Evolutionary conservation across 2,113 vertebrate genomes (phyloP).

Genomic region (Grammomys dolichurus): DNA sequence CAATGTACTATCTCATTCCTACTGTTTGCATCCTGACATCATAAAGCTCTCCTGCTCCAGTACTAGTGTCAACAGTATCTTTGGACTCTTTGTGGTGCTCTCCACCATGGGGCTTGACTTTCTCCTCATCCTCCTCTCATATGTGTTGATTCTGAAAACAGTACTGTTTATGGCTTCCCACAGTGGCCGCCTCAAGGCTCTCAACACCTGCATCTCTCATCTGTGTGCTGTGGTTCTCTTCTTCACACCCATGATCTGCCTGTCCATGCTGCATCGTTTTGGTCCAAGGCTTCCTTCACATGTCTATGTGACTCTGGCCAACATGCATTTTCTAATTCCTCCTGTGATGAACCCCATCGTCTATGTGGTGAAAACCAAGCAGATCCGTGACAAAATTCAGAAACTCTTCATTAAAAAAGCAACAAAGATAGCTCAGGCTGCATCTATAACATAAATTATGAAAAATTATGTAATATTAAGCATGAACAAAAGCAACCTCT

Average conservation of each 20-base stretch:
- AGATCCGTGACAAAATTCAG: slow-evolving; percentile 64
- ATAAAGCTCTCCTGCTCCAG: slow-evolving; percentile 76
- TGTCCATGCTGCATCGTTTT: slow-evolving; percentile 57
- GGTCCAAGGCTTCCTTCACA: slow-evolving; percentile 41
- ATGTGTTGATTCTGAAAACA: slow-evolving; percentile 71
- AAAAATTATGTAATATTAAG: background rate
- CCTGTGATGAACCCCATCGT: slow-evolving; percentile 80
- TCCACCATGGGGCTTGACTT: slow-evolving; percentile 76
- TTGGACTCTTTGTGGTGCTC: slow-evolving; percentile 69
- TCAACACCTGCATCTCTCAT: slow-evolving; percentile 73
- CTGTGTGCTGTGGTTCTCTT: slow-evolving; percentile 70
- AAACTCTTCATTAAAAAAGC: background rate
- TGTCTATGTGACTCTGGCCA: slow-evolving; percentile 72
- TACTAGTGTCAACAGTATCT: slow-evolving; percentile 64
- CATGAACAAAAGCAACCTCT: background rate
- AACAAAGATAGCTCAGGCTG: background rate
- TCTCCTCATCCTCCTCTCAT: slow-evolving; percentile 76
- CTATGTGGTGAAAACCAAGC: slow-evolving; percentile 71
- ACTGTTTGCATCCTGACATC: slow-evolving; percentile 79
- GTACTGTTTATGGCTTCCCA: slow-evolving; percentile 60
- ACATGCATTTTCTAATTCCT: slow-evolving; percentile 80
- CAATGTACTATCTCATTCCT: slow-evolving; percentile 75
- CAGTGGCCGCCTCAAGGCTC: slow-evolving; percentile 57
- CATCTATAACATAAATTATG: background rate
- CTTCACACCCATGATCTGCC: slow-evolving; percentile 70